Conservation (phyloP, 2,888 invertebrate species). For the Dynastes maya region DNA sequence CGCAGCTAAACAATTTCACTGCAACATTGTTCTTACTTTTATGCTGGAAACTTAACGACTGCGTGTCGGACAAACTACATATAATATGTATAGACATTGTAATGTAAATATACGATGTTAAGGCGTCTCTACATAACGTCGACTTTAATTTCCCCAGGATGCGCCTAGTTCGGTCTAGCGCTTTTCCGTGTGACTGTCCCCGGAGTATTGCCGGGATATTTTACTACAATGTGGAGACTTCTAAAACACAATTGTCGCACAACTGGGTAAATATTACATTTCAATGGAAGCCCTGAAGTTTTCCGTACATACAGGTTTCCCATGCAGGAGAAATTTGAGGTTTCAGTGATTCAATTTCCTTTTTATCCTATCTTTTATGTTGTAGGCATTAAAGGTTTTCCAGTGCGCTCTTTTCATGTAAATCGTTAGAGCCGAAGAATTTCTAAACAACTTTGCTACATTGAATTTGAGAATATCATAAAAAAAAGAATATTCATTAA, state of each 20-base stretch:
- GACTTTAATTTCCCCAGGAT: conserved; percentile 4
- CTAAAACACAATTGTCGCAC: background rate
- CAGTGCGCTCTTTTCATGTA: no score
- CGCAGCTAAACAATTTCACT: background rate
- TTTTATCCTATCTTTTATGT: no score
- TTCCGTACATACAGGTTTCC: no score
- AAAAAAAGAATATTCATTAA: no score
- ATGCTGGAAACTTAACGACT: background rate
- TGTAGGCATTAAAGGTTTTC: no score
- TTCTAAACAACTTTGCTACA: no score
- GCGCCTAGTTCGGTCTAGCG: conserved; percentile 11
- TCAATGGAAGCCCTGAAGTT: background rate
- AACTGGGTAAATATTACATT: conserved; percentile 7
- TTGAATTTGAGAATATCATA: no score
- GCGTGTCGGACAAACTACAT: background rate
- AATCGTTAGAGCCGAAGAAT: no score
- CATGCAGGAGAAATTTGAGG: no score
- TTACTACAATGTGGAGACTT: background rate
- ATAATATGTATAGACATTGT: conserved; percentile 29
- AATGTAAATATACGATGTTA: conserved; percentile 28
- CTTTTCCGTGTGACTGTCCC: background rate
- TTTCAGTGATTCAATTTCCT: no score
- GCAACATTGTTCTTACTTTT: background rate
- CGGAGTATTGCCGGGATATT: conserved; percentile 4
- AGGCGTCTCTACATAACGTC: conserved; percentile 1